Evolutionary conservation across 2,113 vertebrate species (phyloP).

Genomic region (Heterochromis multidens): DNA sequence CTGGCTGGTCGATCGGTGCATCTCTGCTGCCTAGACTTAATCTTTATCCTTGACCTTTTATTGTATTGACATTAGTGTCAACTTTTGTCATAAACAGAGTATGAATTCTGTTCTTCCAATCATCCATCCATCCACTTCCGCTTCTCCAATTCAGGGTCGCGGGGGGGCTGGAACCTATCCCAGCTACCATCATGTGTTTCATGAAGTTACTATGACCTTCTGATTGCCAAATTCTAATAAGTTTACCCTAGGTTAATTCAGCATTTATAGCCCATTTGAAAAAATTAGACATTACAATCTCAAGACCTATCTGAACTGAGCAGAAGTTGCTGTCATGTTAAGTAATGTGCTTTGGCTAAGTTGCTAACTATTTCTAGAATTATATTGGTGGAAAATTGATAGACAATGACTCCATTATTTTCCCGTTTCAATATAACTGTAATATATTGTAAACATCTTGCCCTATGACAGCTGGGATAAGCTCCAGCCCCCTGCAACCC

Average conservation of each 20-base stretch:
- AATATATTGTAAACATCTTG: not conserved
- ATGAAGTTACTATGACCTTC: not conserved
- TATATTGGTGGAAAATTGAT: not conserved
- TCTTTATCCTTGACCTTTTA: not conserved
- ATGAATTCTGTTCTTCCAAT: not conserved
- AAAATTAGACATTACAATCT: not conserved
- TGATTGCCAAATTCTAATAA: not conserved
- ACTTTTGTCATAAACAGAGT: not conserved
- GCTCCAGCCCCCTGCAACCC: not conserved
- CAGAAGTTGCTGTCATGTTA: not conserved
- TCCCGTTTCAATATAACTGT: too few species aligned
- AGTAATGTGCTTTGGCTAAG: not conserved
- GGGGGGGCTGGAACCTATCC: too few species aligned
- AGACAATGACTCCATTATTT: not conserved
- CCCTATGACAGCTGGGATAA: not conserved
- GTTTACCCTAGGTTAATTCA: not conserved
- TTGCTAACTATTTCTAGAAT: not conserved
- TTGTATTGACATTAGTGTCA: not conserved
- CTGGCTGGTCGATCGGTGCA: not conserved
- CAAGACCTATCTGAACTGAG: not conserved
- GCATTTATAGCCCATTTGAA: not conserved
- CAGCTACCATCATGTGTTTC: not conserved
- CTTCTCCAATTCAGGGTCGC: too few species aligned
- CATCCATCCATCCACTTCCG: too few species aligned
- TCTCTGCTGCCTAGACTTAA: fast-evolving